These are phyloP conservation scores for Eleginops maclovinus DNA, from an alignment of 2,113 vertebrate genomes.

Conservation along the genomic window DNA sequence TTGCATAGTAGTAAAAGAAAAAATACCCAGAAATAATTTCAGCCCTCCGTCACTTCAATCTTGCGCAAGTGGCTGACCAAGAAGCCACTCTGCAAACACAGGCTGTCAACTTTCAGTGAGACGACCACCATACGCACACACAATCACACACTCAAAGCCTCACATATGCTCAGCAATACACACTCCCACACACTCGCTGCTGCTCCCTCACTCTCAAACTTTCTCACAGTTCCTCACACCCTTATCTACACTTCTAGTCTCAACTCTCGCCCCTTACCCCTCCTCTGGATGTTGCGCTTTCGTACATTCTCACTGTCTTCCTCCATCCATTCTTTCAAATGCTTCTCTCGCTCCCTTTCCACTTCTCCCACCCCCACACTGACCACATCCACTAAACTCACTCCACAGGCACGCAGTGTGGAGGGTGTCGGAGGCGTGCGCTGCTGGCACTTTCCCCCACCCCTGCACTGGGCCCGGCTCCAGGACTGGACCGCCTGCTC, in stretches of 20 bases:
- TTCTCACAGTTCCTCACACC: slow-evolving; percentile 61
- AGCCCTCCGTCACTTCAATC: slow-evolving; percentile 61
- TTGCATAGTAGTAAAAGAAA: slow-evolving; percentile 55
- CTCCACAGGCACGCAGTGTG: slow-evolving; percentile 81
- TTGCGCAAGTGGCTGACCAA: slow-evolving; percentile 72
- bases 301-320: slow-evolving; percentile 53
- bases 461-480: slow-evolving; percentile 69
- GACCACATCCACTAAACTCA: slow-evolving; percentile 85
- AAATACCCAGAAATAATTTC: slow-evolving; percentile 50
- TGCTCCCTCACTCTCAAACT: slow-evolving; percentile 53
- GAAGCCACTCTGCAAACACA: slow-evolving; percentile 78
- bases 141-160: slow-evolving; percentile 47
- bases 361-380: slow-evolving; percentile 73
- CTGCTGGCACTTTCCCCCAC: slow-evolving; percentile 74
- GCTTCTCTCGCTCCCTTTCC: slow-evolving; percentile 59
- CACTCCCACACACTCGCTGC: slow-evolving; percentile 60
- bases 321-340: slow-evolving; percentile 57
- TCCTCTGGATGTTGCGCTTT: slow-evolving; percentile 62
- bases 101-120: slow-evolving; percentile 70
- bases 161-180: slow-evolving; percentile 52
- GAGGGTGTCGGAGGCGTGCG: slow-evolving; percentile 80
- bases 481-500: slow-evolving; percentile 67
- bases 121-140: slow-evolving; percentile 62
- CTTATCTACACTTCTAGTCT: slow-evolving; percentile 56
- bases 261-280: slow-evolving; percentile 48